phyloP scores from a whole-genome alignment of 2,113 vertebrate species.

The Brachirus orientalis region DNA sequence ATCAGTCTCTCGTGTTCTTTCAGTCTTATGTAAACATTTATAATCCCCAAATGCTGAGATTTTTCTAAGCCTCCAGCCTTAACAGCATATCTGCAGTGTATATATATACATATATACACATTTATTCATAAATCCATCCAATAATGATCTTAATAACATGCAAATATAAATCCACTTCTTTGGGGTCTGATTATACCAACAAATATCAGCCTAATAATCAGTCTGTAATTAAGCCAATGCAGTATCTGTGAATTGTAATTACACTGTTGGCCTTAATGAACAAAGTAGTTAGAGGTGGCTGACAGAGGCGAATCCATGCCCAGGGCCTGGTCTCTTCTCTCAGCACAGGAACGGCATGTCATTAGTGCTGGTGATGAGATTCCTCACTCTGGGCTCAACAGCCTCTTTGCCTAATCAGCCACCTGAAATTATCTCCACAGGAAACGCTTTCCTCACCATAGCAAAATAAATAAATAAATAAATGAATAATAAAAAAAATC shows the following conservation, averaged over 20 bases:
- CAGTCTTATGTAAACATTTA: conserved; percentile 43
- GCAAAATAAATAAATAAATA: conserved; percentile 4
- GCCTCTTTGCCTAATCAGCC: conserved; percentile 77
- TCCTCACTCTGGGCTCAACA: conserved; percentile 77
- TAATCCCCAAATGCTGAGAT: neutral
- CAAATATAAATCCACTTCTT: conserved; percentile 66
- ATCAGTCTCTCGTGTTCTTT: conserved; percentile 43
- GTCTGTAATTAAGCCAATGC: conserved; percentile 73
- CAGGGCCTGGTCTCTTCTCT: conserved; percentile 68
- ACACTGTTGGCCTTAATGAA: conserved; percentile 77
- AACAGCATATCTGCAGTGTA: conserved; percentile 4
- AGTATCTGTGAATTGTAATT: conserved; percentile 78
- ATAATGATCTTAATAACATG: conserved; percentile 42
- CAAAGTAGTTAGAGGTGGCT: conserved; percentile 71
- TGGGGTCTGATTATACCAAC: conserved; percentile 65
- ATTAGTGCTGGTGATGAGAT: conserved; percentile 78
- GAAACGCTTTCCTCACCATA: conserved; percentile 66
- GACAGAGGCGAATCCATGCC: conserved; percentile 74
- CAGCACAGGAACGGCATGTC: conserved; percentile 78
- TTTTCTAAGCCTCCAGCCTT: conserved; percentile 15
- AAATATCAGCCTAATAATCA: conserved; percentile 79
- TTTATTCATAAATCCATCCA: conserved; percentile 22
- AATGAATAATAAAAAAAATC: conserved; percentile 48
- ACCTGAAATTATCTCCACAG: conserved; percentile 77
- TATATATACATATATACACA: neutral